phyloP scores from a whole-genome alignment of 2,113 vertebrate species.

The Rhabdomys dilectus region DNA sequence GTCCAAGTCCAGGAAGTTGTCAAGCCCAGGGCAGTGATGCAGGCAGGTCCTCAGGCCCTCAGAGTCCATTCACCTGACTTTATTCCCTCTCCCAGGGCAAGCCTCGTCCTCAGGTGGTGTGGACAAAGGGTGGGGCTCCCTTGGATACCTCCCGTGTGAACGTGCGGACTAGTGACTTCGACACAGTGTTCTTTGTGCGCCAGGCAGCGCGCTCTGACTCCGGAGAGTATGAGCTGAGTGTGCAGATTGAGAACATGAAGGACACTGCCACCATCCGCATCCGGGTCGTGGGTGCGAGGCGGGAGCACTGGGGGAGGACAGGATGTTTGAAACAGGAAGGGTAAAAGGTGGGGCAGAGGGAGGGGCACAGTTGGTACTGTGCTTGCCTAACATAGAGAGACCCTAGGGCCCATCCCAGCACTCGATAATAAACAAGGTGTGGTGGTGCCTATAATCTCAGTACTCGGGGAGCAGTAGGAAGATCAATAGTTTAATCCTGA shows the following conservation, averaged over 20 bases:
- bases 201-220: slow-evolving; percentile 89
- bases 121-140: slow-evolving; percentile 89
- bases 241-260: slow-evolving; percentile 92
- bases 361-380: neutral
- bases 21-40: neutral
- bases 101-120: slow-evolving; percentile 91
- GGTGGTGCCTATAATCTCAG: neutral
- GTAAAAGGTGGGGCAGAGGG: neutral
- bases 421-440: no score
- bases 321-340: neutral
- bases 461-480: neutral
- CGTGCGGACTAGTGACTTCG: slow-evolving; percentile 87
- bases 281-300: slow-evolving; percentile 91
- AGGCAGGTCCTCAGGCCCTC: neutral
- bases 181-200: slow-evolving; percentile 94
- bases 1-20: neutral
- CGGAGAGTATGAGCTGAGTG: slow-evolving; percentile 90
- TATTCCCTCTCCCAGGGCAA: slow-evolving; percentile 88
- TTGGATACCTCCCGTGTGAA: slow-evolving; percentile 88
- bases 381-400: neutral
- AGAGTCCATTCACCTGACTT: neutral
- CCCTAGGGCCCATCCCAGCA: neutral
- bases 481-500: neutral
- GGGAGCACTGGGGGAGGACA: accelerated
- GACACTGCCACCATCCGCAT: slow-evolving; percentile 90